Evolutionary conservation across 2,888 invertebrate species (phyloP).

Genomic region (Timema podura): DNA sequence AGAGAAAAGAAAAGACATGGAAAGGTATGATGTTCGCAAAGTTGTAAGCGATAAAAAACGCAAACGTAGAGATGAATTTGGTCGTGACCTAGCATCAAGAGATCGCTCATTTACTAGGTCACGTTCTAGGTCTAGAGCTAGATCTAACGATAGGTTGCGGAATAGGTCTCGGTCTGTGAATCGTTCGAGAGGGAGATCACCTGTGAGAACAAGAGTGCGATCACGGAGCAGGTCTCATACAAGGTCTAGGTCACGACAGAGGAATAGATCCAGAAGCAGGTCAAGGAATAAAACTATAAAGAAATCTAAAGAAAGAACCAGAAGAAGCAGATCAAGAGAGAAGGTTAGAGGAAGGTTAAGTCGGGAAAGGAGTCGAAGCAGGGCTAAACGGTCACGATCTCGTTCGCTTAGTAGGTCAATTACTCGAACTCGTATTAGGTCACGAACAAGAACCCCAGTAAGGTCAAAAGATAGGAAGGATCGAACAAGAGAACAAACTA

Average conservation of each 20-base stretch:
- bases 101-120: constrained; percentile 41
- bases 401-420: constrained; percentile 40
- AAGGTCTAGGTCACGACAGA: constrained; percentile 40
- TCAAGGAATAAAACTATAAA: constrained; percentile 40
- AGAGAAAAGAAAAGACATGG: constrained; percentile 63
- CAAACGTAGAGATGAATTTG: constrained; percentile 70
- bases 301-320: constrained; percentile 32
- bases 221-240: constrained; percentile 38
- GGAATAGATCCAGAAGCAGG: constrained; percentile 43
- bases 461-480: constrained; percentile 36
- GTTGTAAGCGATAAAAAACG: constrained; percentile 63
- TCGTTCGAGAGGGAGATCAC: constrained; percentile 34
- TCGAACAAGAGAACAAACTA: constrained; percentile 37
- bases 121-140: constrained; percentile 42
- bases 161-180: constrained; percentile 39
- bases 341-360: constrained; percentile 22
- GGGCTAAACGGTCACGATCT: constrained; percentile 39
- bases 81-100: constrained; percentile 59
- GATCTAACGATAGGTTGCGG: constrained; percentile 41
- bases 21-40: constrained; percentile 77
- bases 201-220: constrained; percentile 30
- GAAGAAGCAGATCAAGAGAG: constrained; percentile 25
- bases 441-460: constrained; percentile 39
- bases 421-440: constrained; percentile 39
- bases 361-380: constrained; percentile 40